Evolutionary conservation across 2,888 invertebrate genomes (phyloP).

Genomic region (Bellardia bayeri): DNA sequence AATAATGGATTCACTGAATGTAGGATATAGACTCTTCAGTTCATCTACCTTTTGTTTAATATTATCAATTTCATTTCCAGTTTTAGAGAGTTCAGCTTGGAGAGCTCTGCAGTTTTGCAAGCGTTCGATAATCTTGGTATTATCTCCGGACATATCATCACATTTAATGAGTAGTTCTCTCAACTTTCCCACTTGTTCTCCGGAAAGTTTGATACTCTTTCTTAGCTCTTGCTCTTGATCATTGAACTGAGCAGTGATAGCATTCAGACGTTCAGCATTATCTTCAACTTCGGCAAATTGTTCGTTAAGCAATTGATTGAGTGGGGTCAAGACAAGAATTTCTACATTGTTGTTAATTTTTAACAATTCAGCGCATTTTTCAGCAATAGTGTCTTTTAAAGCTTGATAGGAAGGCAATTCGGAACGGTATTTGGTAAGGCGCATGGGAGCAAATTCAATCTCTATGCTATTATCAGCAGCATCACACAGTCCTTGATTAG

Average conservation of each 20-base stretch:
- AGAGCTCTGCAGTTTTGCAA: conserved; percentile 90
- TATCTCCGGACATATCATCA: conserved; percentile 95
- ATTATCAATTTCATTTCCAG: conserved; percentile 88
- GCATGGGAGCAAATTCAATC: conserved; percentile 91
- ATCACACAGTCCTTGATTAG: conserved; percentile 90
- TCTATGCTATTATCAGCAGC: conserved; percentile 92
- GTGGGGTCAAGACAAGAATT: conserved; percentile 88
- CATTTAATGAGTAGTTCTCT: conserved; percentile 94
- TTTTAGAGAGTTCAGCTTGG: conserved; percentile 89
- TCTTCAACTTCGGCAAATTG: conserved; percentile 91
- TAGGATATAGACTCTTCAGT: conserved; percentile 90
- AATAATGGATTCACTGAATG: conserved; percentile 90
- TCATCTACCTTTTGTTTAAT: conserved; percentile 89
- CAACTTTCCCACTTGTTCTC: conserved; percentile 89
- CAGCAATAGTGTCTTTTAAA: conserved; percentile 90
- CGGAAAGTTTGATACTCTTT: conserved; percentile 89
- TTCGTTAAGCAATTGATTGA: conserved; percentile 88
- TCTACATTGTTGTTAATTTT: conserved; percentile 90
- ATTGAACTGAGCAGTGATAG: conserved; percentile 89
- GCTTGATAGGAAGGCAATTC: conserved; percentile 92
- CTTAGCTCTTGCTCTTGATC: conserved; percentile 90
- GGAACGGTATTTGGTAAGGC: conserved; percentile 92
- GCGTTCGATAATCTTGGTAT: conserved; percentile 91
- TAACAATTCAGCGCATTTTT: conserved; percentile 91
- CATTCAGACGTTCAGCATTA: conserved; percentile 90